Base-by-base conservation (phyloP, 2,888 invertebrate genomes). In the Loripinus fragilis region DNA sequence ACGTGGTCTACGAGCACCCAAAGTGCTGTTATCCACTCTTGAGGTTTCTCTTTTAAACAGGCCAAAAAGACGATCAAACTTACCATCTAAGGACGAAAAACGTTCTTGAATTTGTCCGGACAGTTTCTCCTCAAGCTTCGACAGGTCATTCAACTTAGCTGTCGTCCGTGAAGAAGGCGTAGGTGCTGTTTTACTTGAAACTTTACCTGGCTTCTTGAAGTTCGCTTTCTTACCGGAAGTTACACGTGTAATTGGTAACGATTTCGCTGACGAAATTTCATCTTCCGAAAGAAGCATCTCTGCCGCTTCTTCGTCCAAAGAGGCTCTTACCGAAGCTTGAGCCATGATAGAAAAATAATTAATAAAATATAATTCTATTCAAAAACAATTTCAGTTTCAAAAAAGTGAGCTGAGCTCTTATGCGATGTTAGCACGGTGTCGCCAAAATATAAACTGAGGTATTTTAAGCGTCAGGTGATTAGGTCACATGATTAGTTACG, bases 201-300 rank as follows among this genome's bases (percentile, higher is more conserved):
- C 12, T 17, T 42, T 8, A 17, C 17, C 17, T 42, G 42, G 12
- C 17, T 8, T n/a, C n/a, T n/a, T n/a, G n/a, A n/a, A n/a, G n/a
- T n/a, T n/a, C n/a, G n/a, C n/a, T n/a, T n/a, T 50, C 8, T 20
- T 50, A 50, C 50, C 50, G 50, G 50, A 50, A 50, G 50, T 50
- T 15, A 50, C 50, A 50, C 50, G 50, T 50, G 50, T 50, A 50
- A 50, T n/a, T 23, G 50, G 50, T n/a, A 50, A n/a, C n/a, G n/a
- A n/a, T n/a, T n/a, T n/a, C n/a, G n/a, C n/a, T n/a, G n/a, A n/a
- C n/a, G n/a, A n/a, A n/a, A n/a, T n/a, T n/a, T n/a, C n/a, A n/a
- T n/a, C n/a, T n/a, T n/a, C n/a, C n/a, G n/a, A n/a, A n/a, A n/a
- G n/a, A n/a, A n/a, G n/a, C n/a, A n/a, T n/a, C n/a, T n/a, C n/a